phyloP scores from a whole-genome alignment of 2,113 vertebrate species.

The Brienomyrus brachyistius region DNA sequence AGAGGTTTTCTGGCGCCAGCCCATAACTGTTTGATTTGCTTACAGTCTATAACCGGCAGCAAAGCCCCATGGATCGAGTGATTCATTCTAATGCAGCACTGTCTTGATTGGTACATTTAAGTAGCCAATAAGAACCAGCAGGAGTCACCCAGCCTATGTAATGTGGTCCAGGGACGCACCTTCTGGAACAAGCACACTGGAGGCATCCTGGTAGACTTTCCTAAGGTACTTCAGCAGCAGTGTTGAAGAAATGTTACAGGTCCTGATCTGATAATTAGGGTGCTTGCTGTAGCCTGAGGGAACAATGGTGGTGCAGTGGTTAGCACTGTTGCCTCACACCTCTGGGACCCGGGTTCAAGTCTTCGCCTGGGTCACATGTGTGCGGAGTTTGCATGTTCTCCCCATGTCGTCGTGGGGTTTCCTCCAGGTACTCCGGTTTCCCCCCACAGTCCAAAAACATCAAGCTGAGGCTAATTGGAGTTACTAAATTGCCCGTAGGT shows the following conservation, averaged over 20 bases:
- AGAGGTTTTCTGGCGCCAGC: neutral
- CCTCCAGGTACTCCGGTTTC: no score
- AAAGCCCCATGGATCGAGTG: neutral
- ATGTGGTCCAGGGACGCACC: neutral
- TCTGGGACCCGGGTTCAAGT: no score
- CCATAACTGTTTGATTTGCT: neutral
- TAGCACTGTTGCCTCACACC: no score
- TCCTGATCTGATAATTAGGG: neutral
- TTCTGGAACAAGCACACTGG: neutral
- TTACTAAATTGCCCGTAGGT: no score
- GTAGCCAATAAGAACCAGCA: neutral
- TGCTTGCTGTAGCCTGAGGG: neutral
- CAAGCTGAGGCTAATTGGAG: no score
- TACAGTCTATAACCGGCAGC: neutral
- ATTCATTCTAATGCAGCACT: neutral
- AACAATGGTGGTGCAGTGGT: no score
- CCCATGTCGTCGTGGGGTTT: no score
- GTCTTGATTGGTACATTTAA: neutral
- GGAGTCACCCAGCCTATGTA: neutral
- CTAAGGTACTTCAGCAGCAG: neutral
- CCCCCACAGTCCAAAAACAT: no score
- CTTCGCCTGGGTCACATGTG: no score
- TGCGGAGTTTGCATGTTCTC: no score
- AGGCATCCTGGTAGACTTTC: neutral
- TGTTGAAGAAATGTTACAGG: neutral